Evolutionary conservation across 2,888 invertebrate species (phyloP).

Genomic region (Volucella zonaria): DNA sequence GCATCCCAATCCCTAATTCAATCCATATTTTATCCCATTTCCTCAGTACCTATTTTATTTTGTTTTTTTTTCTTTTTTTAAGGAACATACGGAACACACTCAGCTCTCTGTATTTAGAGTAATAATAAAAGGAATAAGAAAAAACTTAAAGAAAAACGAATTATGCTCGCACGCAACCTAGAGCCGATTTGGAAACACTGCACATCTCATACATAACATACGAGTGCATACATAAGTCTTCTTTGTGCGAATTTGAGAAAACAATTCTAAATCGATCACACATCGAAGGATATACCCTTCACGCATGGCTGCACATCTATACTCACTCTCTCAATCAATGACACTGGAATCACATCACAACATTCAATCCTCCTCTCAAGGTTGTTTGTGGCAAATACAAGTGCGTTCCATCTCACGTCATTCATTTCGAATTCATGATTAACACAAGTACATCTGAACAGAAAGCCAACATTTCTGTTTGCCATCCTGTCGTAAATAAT

Average conservation of each 20-base stretch:
- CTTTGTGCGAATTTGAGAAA: constrained; percentile 48
- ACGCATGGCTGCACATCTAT: constrained; percentile 37
- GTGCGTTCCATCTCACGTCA: neutral
- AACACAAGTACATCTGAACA: constrained; percentile 40
- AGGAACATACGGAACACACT: too few relatives aligned
- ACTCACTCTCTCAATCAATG: constrained; percentile 46
- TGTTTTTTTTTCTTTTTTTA: too few relatives aligned
- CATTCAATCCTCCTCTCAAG: constrained; percentile 7
- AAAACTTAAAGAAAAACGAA: too few relatives aligned
- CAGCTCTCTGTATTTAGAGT: too few relatives aligned
- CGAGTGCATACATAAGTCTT: constrained; percentile 18
- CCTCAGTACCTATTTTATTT: too few relatives aligned
- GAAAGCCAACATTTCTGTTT: constrained; percentile 51
- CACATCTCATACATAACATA: too few relatives aligned
- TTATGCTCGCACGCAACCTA: too few relatives aligned
- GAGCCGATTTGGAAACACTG: too few relatives aligned
- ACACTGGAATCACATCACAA: constrained; percentile 42
- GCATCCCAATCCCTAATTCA: too few relatives aligned
- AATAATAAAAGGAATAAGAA: too few relatives aligned
- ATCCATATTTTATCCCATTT: too few relatives aligned
- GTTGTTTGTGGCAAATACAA: neutral
- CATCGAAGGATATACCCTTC: constrained; percentile 24
- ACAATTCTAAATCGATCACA: constrained; percentile 32
- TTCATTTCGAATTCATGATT: constrained; percentile 55
- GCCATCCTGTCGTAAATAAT: constrained; percentile 62